phyloP scores from a whole-genome alignment of 1,140 invertebrate genomes.

The Tetranychus cinnabarinus region DNA sequence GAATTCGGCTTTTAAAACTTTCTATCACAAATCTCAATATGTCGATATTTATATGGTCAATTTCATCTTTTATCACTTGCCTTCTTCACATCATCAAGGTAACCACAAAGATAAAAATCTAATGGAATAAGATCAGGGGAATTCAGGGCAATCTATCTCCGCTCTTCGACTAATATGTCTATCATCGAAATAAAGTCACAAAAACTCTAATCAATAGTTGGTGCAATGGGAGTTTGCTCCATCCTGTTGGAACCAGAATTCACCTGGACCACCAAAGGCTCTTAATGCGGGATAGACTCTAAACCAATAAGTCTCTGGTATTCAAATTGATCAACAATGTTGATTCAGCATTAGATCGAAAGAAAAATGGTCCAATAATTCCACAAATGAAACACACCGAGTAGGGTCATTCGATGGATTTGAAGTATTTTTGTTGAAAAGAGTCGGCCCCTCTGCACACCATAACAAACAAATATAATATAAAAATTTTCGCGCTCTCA shows the following conservation, averaged over 20 bases:
- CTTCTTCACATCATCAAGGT: conserved; percentile 1
- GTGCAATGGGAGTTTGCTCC: not conserved
- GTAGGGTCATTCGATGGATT: not conserved
- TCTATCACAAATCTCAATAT: too few species aligned
- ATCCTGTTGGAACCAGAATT: not conserved
- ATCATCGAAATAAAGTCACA: not conserved
- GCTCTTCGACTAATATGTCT: not conserved
- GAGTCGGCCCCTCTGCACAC: not conserved
- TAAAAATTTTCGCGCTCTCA: not conserved
- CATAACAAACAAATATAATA: not conserved
- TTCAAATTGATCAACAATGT: not conserved
- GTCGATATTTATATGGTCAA: too few species aligned
- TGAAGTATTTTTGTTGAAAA: not conserved
- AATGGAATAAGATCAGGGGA: conserved; percentile 11
- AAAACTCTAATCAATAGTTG: not conserved
- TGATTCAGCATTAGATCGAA: not conserved
- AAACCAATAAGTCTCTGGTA: not conserved
- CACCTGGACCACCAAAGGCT: not conserved
- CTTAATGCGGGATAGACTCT: not conserved
- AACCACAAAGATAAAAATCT: conserved; percentile 12
- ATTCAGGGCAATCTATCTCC: conserved; percentile 4
- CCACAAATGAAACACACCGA: not conserved
- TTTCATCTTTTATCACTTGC: too few species aligned
- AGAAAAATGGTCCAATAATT: not conserved
- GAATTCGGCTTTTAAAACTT: too few species aligned